Conservation (phyloP, 2,888 invertebrate species). For the Diaprepes abbreviatus region DNA sequence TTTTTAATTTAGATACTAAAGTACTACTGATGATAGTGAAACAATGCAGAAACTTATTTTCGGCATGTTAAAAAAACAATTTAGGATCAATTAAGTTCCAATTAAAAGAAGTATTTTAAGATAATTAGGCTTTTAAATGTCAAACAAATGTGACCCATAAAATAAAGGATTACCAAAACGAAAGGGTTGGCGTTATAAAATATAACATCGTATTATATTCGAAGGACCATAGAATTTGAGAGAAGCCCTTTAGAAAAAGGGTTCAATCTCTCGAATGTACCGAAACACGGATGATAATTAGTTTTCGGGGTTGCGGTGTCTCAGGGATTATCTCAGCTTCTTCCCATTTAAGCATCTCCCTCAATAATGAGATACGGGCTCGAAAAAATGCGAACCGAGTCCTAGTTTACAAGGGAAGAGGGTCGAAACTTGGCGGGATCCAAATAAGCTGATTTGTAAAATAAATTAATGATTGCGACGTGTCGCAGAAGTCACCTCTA, state of each 20-base stretch:
- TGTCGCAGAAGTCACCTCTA: conserved; percentile 67
- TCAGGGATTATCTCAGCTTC: conserved; percentile 64
- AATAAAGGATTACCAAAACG: conserved; percentile 45
- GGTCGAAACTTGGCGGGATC: conserved; percentile 56
- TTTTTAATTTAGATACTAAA: no score
- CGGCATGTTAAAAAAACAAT: no score
- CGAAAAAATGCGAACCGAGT: conserved; percentile 60
- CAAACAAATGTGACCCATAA: conserved; percentile 55
- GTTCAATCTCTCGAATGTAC: conserved; percentile 56
- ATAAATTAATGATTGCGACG: conserved; percentile 68
- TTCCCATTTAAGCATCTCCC: conserved; percentile 63
- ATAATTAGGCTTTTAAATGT: conserved; percentile 37
- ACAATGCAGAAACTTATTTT: no score
- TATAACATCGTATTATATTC: conserved; percentile 52
- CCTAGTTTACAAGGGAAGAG: conserved; percentile 43
- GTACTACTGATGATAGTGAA: no score
- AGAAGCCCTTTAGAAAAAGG: conserved; percentile 57
- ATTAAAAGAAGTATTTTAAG: conserved; percentile 14
- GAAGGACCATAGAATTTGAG: conserved; percentile 41
- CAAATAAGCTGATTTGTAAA: conserved; percentile 69
- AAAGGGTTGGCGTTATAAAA: conserved; percentile 51
- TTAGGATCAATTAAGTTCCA: neutral
- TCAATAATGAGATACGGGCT: conserved; percentile 62
- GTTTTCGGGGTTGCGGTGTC: conserved; percentile 61
- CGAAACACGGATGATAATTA: conserved; percentile 60